phyloP scores from a whole-genome alignment of 2,888 invertebrate genomes.

The Escarpia spicata region DNA sequence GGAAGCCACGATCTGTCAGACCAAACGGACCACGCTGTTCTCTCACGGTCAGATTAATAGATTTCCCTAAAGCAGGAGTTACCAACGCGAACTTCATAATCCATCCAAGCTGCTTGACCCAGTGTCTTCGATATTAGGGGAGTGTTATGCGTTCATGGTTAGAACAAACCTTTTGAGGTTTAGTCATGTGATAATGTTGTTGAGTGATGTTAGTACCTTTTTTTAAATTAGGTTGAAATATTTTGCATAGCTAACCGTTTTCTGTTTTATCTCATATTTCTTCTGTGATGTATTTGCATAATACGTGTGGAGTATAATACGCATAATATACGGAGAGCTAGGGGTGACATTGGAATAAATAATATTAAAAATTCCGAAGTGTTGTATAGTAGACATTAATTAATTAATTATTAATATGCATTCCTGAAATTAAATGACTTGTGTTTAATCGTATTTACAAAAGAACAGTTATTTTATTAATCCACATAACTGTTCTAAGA shows the following conservation, averaged over 20 bases:
- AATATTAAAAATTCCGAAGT: too few species aligned
- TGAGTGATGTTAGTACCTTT: background rate
- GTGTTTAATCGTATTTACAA: too few species aligned
- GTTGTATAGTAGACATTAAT: too few species aligned
- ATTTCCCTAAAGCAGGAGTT: background rate
- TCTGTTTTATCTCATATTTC: background rate
- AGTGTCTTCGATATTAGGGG: background rate
- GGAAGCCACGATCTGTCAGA: conserved; percentile 12
- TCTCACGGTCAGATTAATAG: conserved; percentile 7
- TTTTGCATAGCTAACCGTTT: too few species aligned
- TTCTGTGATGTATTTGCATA: too few species aligned
- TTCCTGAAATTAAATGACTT: too few species aligned
- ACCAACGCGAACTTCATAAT: background rate
- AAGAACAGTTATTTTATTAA: too few species aligned
- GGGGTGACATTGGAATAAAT: too few species aligned
- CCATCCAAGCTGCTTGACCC: background rate
- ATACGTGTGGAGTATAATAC: too few species aligned
- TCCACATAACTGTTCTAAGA: too few species aligned
- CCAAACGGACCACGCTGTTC: background rate
- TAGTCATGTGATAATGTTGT: background rate
- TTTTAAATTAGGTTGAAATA: background rate
- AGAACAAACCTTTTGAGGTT: background rate
- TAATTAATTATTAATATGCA: too few species aligned
- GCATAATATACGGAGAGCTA: too few species aligned
- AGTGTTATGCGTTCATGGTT: background rate